Base-by-base conservation (phyloP, 2,113 vertebrate species). In the Rhodinocichla rosea region DNA sequence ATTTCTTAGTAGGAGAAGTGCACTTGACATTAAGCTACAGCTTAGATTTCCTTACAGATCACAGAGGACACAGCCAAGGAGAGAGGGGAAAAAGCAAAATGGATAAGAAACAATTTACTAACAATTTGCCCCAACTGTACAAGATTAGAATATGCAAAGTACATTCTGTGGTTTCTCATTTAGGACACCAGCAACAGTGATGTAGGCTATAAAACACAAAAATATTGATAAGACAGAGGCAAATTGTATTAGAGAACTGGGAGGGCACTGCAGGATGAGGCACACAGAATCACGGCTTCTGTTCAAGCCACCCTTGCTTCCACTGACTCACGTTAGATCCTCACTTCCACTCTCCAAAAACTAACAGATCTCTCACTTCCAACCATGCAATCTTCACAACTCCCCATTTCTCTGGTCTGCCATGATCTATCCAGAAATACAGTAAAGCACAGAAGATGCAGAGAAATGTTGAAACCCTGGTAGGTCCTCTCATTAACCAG, bases 241-340 rank as follows among this genome's bases (percentile, higher is more conserved):
- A 73, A 59, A 80, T 4, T 24, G 68, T 37, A 39, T 37, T 11
- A 44, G 37, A 71, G 57, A 68, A 76, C 32, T 2, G 1, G 30
- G 44, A 81, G 24, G n/a, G 20, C 10, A 50, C 39, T 82, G 80
- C 35, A 83, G 57, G 35, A 63, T 22, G 47, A 1, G 2, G 23
- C 30, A 47, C 45, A 20, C 0, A 69, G 40, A 69, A 62, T 49
- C 27, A 68, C 27, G 52, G 32, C 44, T 90, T 55, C 55, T 65
- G n/a, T n/a, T 68, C 42, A 59, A 89, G 33, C 52, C 32, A 79
- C 16, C 0, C 39, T 81, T 60, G n/a, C 74, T 92, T 69, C 63
- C 59, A 55, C 30, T 6, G 11, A 33, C 27, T 24, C 2, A 3
- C 0, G 0, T 32, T 45, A 49, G 53, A 27, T n/a, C 68, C 67